Base-by-base conservation (phyloP, 2,113 vertebrate genomes). In the Melanostigma gelatinosum region DNA sequence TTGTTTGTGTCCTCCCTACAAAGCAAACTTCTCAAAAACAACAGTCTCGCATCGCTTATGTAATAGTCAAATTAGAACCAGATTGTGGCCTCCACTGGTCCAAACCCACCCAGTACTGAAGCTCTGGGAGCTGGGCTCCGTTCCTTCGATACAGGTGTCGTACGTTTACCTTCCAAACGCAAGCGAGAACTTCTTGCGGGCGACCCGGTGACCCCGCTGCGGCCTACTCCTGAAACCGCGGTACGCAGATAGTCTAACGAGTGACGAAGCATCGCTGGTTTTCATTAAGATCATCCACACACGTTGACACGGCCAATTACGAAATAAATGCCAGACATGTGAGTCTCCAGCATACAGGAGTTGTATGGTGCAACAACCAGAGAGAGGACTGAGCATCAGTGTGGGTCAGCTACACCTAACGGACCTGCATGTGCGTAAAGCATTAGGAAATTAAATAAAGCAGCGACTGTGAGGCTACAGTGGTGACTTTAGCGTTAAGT, bases 11-110 rank as follows among this genome's bases (percentile, higher is more conserved):
- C n/a, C 6, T 7, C 27, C 71, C 38, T 48, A 77, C 77, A 72
- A 89, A 87, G 75, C 71, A 84, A 81, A 84, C 36, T 44, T 89
- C 83, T 86, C 32, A 83, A 90, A 90, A 90, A 91, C 77, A 91
- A 91, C 67, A 79, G 38, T 81, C 67, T 90, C 67, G 73, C 60
- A 79, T 79, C 4, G 36, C 76, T 94, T 94, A 91, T 87, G 80
- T 72, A 90, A 95, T 61, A 69, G 72, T 64, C 90, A 93, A 94
- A 55, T 85, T 77, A 78, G 72, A 86, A 92, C 77, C 93, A 94
- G 88, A 94, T 66, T 87, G 55, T 60, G 27, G 73, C 50, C 42
- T 77, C 68, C 61, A 46, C 15, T 46, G 72, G 69, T 77, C 66
- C 79, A 84, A 93, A 87, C 74, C 79, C 82, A 92, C 90, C 85